Evolutionary conservation across 2,888 invertebrate genomes (phyloP), one percentile per base, ranked within the genome.

Genomic region (Melinopterus prodromus): DNA sequence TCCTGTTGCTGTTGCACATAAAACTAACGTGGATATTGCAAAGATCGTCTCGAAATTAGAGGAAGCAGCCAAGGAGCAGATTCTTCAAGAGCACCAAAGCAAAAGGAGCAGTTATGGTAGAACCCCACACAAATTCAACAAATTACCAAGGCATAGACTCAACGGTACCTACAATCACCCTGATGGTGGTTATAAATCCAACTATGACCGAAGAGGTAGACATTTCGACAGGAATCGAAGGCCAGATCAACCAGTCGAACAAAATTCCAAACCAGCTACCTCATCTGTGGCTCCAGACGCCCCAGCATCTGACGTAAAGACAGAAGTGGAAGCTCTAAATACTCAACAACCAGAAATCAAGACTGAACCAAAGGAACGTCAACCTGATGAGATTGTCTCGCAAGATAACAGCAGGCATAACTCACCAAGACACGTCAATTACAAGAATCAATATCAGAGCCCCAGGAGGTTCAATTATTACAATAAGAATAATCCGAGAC

Each of bases 31-130:
- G 69, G 89, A 90, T 82, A 89, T 90, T 15, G 88, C 86, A 5
- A 88, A 87, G 70, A 87, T 90, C 35, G 89, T 90, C 3, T 88
- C 87, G n/a, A 90, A 90, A 81, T 82, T 90, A n/a, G 89, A 89
- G 81, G 87, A 88, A 83, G 89, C 89, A 0, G 89, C 87, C 6
- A 87, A 87, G 83, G 87, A 88, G 81, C 88, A 88, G 72, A 72
- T 82, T 53, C 26, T 80, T 6, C 75, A 79, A 78, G 84, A 83
- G 81, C 83, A 79, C 70, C 83, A 78, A 77, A 79, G 76, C 71
- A 84, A 79, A 78, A 80, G 78, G 72, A 77, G 72, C 53, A 84
- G 70, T 78, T 83, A 77, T 26, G 53, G 53, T 53, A 81, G 78
- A 53, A 81, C 72, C 74, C 75, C 69, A 75, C 71, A 81, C 71